Percentiles rank a stretch among this genome's conserved stretches.
Conservation (phyloP, 35 echinoderm and acorn worm genomes). For the Apostichopus californicus region DNA sequence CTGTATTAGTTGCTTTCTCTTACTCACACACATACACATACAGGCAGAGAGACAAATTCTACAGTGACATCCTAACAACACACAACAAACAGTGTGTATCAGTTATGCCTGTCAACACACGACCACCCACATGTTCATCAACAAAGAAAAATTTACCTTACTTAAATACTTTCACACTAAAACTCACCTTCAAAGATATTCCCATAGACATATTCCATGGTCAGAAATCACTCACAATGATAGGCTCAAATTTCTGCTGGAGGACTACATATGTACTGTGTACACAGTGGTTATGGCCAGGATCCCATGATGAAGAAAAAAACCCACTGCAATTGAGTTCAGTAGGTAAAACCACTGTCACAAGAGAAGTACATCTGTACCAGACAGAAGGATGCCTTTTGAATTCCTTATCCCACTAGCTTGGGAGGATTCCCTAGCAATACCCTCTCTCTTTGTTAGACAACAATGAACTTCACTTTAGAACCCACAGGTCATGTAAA, state of each 20-base stretch:
- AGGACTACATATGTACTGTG: not conserved
- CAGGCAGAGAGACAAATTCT: too few relatives aligned
- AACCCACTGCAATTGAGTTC: not conserved
- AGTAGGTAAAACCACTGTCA: not conserved
- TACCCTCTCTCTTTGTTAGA: slow-evolving; percentile 28
- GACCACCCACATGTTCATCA: not conserved
- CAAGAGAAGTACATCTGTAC: not conserved
- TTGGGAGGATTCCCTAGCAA: slow-evolving; percentile 37
- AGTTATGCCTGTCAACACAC: not conserved
- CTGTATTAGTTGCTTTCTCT: too few relatives aligned
- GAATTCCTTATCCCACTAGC: not conserved
- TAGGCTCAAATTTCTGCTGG: not conserved
- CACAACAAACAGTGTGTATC: not conserved
- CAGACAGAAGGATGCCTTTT: not conserved
- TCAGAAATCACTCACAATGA: not conserved
- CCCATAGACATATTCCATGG: slow-evolving; percentile 46
- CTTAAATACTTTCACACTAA: not conserved
- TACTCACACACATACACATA: too few relatives aligned
- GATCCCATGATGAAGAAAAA: slow-evolving; percentile 5
- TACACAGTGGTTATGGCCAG: not conserved
- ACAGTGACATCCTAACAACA: not conserved
- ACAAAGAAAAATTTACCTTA: not conserved
- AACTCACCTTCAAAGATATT: slow-evolving; percentile 8
- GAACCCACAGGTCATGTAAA: slow-evolving; percentile 39
- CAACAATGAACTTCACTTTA: slow-evolving; percentile 45